Base-by-base conservation (phyloP, 2,888 invertebrate genomes). In the Ecdyonurus torrentis region DNA sequence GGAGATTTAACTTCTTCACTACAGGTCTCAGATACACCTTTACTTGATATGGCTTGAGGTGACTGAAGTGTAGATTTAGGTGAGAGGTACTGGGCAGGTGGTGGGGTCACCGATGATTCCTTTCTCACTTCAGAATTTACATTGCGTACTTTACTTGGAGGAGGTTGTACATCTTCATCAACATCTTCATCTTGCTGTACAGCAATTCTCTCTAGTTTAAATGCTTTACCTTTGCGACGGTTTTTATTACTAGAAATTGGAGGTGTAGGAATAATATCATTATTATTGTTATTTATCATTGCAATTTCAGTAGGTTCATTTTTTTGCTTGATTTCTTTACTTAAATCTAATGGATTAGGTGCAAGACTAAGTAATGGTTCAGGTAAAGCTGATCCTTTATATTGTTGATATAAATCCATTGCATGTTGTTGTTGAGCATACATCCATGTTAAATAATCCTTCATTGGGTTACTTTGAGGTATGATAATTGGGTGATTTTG, bases 141-240 rank as follows among this genome's bases (percentile, higher is more conserved):
- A 24, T 65, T 52, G 37, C 52, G 52, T 23, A 37, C 25, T 62
- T 64, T 64, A n/a, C n/a, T 19, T 10, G 25, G n/a, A 24, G 10
- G 25, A 24, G 10, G 25, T 66, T 5, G 37, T 15, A 52, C 59
- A 19, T 50, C 52, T 2, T 61, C 61, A n/a, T 67, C 65, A n/a
- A 68, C 64, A 19, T 66, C 64, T 19, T 64, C 62, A 23, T 63
- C 65, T 24, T 70, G 66, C 60, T 79, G 76, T 18, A 78, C 70
- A 64, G 77, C 75, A 0, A 80, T 77, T 24, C 81, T 79, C 66
- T 92, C 90, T 62, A 94, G 75, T 69, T 91, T 91, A 69, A 85
- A 85, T 0, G 93, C 91, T 61, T 86, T 86, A 0, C 92, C 92
- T 75, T 95, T 96, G 68, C 95, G 84, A 23, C 92, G 80, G 68